Percentiles rank a stretch among this genome's conserved stretches.
Evolutionary conservation across 2,888 invertebrate species (phyloP).

Genomic region (Helobdella robusta): DNA sequence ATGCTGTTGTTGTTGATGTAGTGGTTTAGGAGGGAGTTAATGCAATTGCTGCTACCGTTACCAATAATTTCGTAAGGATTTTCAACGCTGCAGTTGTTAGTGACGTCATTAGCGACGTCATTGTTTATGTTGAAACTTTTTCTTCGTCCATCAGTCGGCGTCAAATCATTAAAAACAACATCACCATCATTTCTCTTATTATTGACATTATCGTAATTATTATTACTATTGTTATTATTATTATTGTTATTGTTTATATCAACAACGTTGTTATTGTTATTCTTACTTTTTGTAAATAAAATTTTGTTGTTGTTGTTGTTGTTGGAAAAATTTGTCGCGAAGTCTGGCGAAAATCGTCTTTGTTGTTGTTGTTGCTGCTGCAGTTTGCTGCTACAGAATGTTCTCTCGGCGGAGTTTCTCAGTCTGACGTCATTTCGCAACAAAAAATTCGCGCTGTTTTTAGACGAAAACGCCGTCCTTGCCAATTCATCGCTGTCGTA

Average conservation of each 20-base stretch:
- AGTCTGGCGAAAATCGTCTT: no score
- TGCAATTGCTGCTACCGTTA: slow-evolving; percentile 14
- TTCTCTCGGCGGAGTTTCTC: slow-evolving; percentile 14
- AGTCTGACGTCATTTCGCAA: background rate
- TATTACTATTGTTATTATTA: background rate
- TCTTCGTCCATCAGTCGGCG: slow-evolving; percentile 28
- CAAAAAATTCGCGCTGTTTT: background rate
- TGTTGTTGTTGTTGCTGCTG: no score
- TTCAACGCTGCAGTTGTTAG: background rate
- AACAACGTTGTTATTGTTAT: background rate
- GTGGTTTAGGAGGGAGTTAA: slow-evolving; percentile 17
- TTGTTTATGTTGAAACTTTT: background rate
- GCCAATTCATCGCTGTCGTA: background rate
- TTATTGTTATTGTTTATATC: background rate
- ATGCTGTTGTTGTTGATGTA: background rate
- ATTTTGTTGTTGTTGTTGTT: slow-evolving; percentile 1
- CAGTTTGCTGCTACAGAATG: slow-evolving; percentile 5
- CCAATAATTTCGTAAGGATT: background rate
- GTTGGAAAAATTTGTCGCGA: no score
- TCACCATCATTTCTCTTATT: background rate
- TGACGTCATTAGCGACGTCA: slow-evolving; percentile 4
- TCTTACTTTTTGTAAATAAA: no score
- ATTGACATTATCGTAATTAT: slow-evolving; percentile 2
- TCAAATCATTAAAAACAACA: slow-evolving; percentile 19
- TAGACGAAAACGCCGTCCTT: background rate